These are phyloP conservation scores for Drosophila meridionalis DNA, from an alignment of 2,888 invertebrate species.

Conservation along the genomic window DNA sequence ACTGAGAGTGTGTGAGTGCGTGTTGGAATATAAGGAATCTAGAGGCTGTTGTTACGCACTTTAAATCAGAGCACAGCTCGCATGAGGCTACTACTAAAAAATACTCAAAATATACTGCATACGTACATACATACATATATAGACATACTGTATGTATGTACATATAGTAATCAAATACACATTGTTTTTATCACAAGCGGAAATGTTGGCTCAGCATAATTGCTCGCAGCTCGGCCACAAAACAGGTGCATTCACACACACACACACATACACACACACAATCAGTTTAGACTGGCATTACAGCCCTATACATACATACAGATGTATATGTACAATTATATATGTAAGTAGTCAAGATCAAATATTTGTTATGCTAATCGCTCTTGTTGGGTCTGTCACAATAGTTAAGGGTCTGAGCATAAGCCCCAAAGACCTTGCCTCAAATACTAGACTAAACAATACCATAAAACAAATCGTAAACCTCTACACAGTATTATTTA, in stretches of 20 bases:
- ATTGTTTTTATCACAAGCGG: slow-evolving; percentile 65
- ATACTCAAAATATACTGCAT: background rate
- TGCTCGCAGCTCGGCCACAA: slow-evolving; percentile 28
- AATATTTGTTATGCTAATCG: slow-evolving; percentile 52
- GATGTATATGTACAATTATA: background rate
- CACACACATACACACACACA: background rate
- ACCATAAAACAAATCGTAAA: slow-evolving; percentile 15
- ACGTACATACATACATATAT: background rate
- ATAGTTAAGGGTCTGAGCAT: slow-evolving; percentile 14
- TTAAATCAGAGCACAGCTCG: slow-evolving; percentile 44
- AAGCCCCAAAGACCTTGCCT: slow-evolving; percentile 21
- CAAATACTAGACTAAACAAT: slow-evolving; percentile 12
- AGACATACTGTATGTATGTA: slow-evolving; percentile 1
- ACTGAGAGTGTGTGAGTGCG: slow-evolving; percentile 30
- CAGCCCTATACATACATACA: slow-evolving; percentile 9
- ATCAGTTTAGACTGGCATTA: slow-evolving; percentile 25
- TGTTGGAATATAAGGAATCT: slow-evolving; percentile 20
- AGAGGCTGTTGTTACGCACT: slow-evolving; percentile 47
- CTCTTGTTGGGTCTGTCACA: slow-evolving; percentile 26
- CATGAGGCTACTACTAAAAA: background rate
- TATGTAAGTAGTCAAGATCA: slow-evolving; percentile 32
- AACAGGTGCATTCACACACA: slow-evolving; percentile 58
- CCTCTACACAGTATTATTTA: slow-evolving; percentile 5
- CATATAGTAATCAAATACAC: slow-evolving; percentile 45
- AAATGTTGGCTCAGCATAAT: slow-evolving; percentile 55